Conservation (phyloP, 2,888 invertebrate genomes). For the Branchipolynoe longqiensis region DNA sequence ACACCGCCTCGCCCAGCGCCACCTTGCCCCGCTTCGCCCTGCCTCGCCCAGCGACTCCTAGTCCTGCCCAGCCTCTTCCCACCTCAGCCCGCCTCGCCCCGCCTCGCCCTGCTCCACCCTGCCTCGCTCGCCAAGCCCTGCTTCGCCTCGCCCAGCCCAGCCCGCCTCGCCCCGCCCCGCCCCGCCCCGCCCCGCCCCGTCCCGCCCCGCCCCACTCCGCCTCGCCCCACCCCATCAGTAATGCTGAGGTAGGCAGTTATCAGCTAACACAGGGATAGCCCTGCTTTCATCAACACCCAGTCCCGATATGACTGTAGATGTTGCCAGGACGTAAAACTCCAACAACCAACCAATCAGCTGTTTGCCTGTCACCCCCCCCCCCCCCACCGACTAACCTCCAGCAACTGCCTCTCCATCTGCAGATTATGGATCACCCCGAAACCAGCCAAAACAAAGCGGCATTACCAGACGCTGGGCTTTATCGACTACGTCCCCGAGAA, state of each 20-base stretch:
- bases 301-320: too few relatives aligned
- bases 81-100: not conserved
- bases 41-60: not conserved
- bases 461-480: constrained; percentile 47
- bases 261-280: too few relatives aligned
- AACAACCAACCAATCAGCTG: too few relatives aligned
- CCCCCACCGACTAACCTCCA: not conserved
- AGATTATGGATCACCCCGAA: constrained; percentile 39
- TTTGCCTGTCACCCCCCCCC: not conserved
- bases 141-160: not conserved
- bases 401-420: not conserved
- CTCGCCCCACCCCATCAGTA: not conserved
- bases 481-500: constrained; percentile 47
- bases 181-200: not conserved
- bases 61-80: not conserved
- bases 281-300: too few relatives aligned
- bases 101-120: not conserved
- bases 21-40: constrained; percentile 6
- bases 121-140: not conserved
- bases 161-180: not conserved
- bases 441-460: not conserved
- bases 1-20: too few relatives aligned
- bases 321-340: too few relatives aligned
- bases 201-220: not conserved
- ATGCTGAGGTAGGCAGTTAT: too few relatives aligned